Evolutionary conservation across 2,888 invertebrate genomes (phyloP).

Genomic region (Caenorhabditis plicata): DNA sequence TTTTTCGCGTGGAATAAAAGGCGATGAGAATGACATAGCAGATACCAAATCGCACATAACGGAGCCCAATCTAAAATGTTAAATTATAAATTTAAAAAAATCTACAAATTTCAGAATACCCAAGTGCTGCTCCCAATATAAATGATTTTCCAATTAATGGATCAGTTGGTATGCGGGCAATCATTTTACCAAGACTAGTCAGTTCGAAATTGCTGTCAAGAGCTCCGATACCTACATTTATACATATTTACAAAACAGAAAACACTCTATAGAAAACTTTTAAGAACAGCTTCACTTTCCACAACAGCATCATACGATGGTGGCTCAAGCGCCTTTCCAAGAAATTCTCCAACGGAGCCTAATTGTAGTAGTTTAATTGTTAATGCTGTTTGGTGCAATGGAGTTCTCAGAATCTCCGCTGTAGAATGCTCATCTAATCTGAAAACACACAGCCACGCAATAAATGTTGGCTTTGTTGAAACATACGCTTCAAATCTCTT

Average conservation of each 20-base stretch:
- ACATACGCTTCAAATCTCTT: slow-evolving; percentile 67
- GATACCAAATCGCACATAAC: slow-evolving; percentile 90
- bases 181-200: slow-evolving; percentile 87
- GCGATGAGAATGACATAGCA: slow-evolving; percentile 90
- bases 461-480: slow-evolving; percentile 9
- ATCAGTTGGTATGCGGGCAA: slow-evolving; percentile 92
- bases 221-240: slow-evolving; percentile 72
- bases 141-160: slow-evolving; percentile 95
- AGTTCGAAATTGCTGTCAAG: slow-evolving; percentile 83
- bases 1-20: slow-evolving; percentile 75
- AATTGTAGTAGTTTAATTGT: slow-evolving; percentile 85
- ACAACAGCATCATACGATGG: slow-evolving; percentile 96
- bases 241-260: slow-evolving; percentile 12
- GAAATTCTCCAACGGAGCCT: slow-evolving; percentile 88
- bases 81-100: neutral
- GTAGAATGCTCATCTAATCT: slow-evolving; percentile 78
- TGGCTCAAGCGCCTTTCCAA: slow-evolving; percentile 88
- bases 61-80: slow-evolving; percentile 76
- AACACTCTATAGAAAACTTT: slow-evolving; percentile 62
- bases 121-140: slow-evolving; percentile 86
- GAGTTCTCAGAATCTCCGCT: slow-evolving; percentile 96
- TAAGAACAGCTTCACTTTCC: slow-evolving; percentile 83
- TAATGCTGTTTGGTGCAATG: slow-evolving; percentile 88
- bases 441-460: slow-evolving; percentile 9
- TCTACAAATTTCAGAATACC: slow-evolving; percentile 80